Percentiles rank a stretch among this genome's conserved stretches.
Conservation (phyloP, 2,888 invertebrate genomes). For the Volucella inanis region DNA sequence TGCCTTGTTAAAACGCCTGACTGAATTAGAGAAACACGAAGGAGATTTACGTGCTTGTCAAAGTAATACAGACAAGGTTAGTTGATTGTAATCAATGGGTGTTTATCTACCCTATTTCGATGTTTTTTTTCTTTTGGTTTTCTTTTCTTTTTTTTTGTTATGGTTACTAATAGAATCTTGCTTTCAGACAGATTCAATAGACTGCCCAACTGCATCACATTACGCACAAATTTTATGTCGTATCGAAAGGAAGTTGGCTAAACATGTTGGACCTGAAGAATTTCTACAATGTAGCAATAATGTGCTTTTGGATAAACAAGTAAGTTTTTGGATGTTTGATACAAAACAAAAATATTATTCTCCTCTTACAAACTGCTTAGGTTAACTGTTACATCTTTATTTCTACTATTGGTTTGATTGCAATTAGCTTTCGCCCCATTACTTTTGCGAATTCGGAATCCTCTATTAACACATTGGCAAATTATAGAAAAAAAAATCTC, state of each 20-base stretch:
- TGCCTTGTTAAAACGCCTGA: constrained; percentile 84
- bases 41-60: constrained; percentile 83
- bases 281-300: constrained; percentile 83
- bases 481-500: no score
- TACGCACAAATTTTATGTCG: constrained; percentile 83
- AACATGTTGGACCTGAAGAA: constrained; percentile 83
- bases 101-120: constrained; percentile 43
- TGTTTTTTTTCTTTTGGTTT: constrained; percentile 25
- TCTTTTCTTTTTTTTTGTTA: constrained; percentile 23
- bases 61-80: constrained; percentile 80
- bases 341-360: background rate
- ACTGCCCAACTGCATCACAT: constrained; percentile 82
- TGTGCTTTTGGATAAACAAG: constrained; percentile 82
- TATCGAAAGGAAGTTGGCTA: constrained; percentile 82
- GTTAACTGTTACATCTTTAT: no score
- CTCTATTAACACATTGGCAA: no score
- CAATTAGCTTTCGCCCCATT: no score
- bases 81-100: constrained; percentile 31
- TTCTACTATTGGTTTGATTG: no score
- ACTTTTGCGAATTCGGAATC: no score
- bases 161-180: constrained; percentile 33
- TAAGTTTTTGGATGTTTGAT: constrained; percentile 67
- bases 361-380: no score
- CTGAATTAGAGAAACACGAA: constrained; percentile 83
- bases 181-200: constrained; percentile 77